Percentiles rank a stretch among this genome's conserved stretches.
Conservation (phyloP, 2,797 vertebrate species). For the Sebastes trivittatus region DNA sequence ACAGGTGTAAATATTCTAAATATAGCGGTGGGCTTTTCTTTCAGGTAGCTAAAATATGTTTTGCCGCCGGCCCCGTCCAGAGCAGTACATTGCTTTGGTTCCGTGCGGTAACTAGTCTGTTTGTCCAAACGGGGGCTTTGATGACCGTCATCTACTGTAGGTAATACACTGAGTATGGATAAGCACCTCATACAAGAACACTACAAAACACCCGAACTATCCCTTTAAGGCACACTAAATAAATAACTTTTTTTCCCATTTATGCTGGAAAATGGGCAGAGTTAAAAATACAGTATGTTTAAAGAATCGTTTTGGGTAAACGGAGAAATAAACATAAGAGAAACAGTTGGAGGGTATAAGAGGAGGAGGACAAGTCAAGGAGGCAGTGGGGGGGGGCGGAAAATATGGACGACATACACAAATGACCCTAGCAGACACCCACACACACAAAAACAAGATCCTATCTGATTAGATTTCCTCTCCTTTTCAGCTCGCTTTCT, state of each 20-base stretch:
- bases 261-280: background rate
- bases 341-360: constrained; percentile 11
- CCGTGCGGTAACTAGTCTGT: too few species aligned
- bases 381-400: background rate
- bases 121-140: too few species aligned
- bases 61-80: too few species aligned
- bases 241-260: background rate
- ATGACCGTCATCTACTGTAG: too few species aligned
- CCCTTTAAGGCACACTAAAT: background rate
- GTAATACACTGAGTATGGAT: background rate
- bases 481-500: constrained; percentile 39
- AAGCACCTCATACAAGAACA: background rate
- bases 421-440: background rate
- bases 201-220: background rate
- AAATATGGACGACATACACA: background rate
- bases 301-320: background rate
- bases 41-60: too few species aligned
- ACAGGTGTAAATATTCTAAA: background rate
- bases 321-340: background rate
- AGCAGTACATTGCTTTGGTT: too few species aligned
- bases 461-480: constrained; percentile 56
- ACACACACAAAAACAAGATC: constrained; percentile 8
- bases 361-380: background rate
- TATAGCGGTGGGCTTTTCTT: background rate
- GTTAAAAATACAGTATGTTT: background rate